Evolutionary conservation across 2,888 invertebrate genomes (phyloP), one percentile per base, ranked within the genome.

Genomic region (Agonopterix alstromeriana): DNA sequence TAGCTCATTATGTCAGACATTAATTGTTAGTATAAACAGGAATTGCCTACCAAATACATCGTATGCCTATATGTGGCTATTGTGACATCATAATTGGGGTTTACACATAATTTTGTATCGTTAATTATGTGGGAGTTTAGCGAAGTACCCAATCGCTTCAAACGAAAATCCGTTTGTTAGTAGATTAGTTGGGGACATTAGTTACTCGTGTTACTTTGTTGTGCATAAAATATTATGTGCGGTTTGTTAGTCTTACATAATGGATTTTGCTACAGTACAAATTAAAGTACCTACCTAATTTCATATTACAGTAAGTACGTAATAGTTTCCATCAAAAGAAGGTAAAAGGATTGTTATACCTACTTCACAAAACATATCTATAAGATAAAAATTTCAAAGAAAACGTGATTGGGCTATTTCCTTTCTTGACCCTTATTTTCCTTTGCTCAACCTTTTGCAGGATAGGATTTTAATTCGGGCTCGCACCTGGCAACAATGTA

Each of bases 1-100:
- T 56, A 58, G 63, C 61, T 67, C 63, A 60, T 68, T 68, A 62
- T 57, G 62, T 70, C 55, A 57, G 58, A 64, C 62, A 56, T 64
- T 70, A 69, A 73, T 71, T 64, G 62, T 54, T 52, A 53, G 52
- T 58, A 40, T 27, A 48, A 46, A 38, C 47, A 43, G 43, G 38
- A 43, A 42, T 42, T 47, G 14, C 47, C 42, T 36, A 38, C 3
- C 10, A 38, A 2, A 27, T 27, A 3, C 3, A 2, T 17, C 27
- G 27, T 27, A 27, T 27, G 27, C 27, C 27, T 27, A 27, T 27
- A 27, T 7, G 27, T n/a, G 27, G 27, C 27, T 27, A 27, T 5
- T 27, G 27, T 27, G 27, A 7, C 27, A 27, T 5, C 7, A 27
- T 27, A 27, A 27, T 27, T 27, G 27, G 27, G 27, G 27, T 27